phyloP scores from a whole-genome alignment of 2,113 vertebrate genomes.

The Crotalus helleri region DNA sequence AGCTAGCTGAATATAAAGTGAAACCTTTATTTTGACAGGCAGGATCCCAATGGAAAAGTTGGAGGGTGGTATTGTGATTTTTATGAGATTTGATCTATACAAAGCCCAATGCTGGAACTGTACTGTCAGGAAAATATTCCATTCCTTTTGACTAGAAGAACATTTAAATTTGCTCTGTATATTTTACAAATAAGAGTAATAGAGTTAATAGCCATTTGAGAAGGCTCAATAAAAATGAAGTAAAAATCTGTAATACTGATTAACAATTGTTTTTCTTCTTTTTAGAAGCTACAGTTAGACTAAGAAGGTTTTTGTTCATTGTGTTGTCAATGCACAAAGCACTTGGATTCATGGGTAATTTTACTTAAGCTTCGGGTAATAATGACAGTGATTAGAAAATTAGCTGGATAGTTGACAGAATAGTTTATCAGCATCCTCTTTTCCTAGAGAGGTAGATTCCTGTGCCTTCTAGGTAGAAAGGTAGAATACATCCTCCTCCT shows the following conservation, averaged over 20 bases:
- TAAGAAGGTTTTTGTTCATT: accelerated
- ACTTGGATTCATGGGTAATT: neutral
- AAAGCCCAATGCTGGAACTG: conserved; percentile 36
- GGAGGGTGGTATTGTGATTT: conserved; percentile 53
- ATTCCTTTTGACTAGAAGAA: conserved; percentile 38
- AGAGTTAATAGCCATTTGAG: neutral
- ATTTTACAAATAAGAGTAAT: neutral
- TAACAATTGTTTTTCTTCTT: accelerated
- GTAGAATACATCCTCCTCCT: neutral
- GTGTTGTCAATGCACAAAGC: neutral
- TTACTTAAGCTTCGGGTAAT: neutral
- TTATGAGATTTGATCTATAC: conserved; percentile 49
- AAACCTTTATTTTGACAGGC: conserved; percentile 64
- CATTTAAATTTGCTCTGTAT: conserved; percentile 20
- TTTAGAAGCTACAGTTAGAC: accelerated
- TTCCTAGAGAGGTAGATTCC: no score
- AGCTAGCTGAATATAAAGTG: conserved; percentile 57
- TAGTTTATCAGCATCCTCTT: neutral
- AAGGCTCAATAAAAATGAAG: neutral
- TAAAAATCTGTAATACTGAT: neutral
- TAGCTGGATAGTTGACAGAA: neutral
- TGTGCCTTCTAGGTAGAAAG: neutral
- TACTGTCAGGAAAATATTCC: conserved; percentile 48
- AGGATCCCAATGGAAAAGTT: conserved; percentile 56
- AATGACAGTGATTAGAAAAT: neutral